Evolutionary conservation across 2,888 invertebrate genomes (phyloP), one percentile per base, ranked within the genome.

Genomic region (Geotrupes spiniger): DNA sequence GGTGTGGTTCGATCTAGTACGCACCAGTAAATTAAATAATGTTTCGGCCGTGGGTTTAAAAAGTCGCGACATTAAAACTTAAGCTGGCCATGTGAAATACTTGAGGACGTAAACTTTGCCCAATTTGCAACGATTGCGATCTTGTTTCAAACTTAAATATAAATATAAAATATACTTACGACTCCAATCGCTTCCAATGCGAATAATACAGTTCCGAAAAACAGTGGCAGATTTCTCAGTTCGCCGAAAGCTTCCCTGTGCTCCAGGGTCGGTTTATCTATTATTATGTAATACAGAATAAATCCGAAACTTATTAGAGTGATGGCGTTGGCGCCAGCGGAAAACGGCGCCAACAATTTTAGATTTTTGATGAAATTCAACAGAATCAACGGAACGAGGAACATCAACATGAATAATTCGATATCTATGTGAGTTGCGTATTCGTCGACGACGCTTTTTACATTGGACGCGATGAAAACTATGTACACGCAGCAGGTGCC

Each of bases 401-500:
- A 76, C 53, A 85, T 81, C 15, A 85, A 63, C 87, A 89, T 89
- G 63, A 87, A 84, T 21, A 83, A 72, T 46, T 81, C 75, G 26
- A 84, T 76, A 40, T 79, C 76, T 4, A 83, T 70, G 2, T 71
- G 66, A 0, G 74, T 63, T 0, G 78, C 67, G 60, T 84, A 79
- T 12, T 77, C 71, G 29, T 76, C 76, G 9, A 79, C 72, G 8
- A 90, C 86, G 58, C 74, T 76, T 65, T 87, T 78, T n/a, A 95
- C 78, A 72, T 92, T 95, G 51, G 85, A 84, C 0, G 94, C 83
- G 39, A 97, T 90, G 71, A 97, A 98, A 0, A 97, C 90, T 14
- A 93, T 87, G 73, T 98, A 98, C 1, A 97, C 95, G 71, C 95
- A 95, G 70, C 97, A 96, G 39, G 93, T 92, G 37, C 98, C 98